Evolutionary conservation across 1,140 invertebrate species (phyloP).

Genomic region (Dendroctonus valens): DNA sequence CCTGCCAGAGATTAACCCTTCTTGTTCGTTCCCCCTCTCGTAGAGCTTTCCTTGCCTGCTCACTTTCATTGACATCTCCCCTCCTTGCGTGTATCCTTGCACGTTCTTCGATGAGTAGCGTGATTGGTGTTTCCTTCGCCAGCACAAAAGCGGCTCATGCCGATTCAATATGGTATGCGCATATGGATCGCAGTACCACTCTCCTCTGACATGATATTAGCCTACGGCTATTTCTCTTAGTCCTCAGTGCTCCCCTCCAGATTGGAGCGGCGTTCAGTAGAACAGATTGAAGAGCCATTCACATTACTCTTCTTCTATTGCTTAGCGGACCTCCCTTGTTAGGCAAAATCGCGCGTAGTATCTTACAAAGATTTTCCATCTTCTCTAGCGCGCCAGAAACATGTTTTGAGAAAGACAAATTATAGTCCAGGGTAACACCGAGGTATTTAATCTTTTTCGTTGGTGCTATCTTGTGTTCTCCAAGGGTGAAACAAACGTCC

Average conservation of each 20-base stretch:
- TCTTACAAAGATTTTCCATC: no score
- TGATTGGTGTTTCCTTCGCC: not conserved
- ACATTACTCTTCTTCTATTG: not conserved
- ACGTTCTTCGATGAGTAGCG: not conserved
- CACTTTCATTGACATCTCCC: not conserved
- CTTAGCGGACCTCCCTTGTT: constrained; percentile 3
- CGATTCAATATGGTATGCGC: not conserved
- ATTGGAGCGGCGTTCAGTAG: not conserved
- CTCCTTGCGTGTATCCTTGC: not conserved
- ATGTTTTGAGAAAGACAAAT: not conserved
- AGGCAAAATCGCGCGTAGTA: not conserved
- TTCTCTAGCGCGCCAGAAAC: not conserved
- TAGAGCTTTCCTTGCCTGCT: no score
- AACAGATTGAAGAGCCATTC: not conserved
- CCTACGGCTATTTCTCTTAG: not conserved
- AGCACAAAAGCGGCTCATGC: not conserved
- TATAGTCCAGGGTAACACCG: not conserved
- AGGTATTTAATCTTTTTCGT: no score
- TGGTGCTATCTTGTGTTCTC: no score
- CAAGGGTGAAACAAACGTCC: no score
- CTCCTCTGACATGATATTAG: no score
- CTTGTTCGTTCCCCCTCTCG: no score
- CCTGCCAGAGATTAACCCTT: no score
- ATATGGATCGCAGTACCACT: not conserved
- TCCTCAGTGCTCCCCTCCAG: not conserved